phyloP scores from a whole-genome alignment of 2,113 vertebrate genomes.

The Stigmatopora argus region DNA sequence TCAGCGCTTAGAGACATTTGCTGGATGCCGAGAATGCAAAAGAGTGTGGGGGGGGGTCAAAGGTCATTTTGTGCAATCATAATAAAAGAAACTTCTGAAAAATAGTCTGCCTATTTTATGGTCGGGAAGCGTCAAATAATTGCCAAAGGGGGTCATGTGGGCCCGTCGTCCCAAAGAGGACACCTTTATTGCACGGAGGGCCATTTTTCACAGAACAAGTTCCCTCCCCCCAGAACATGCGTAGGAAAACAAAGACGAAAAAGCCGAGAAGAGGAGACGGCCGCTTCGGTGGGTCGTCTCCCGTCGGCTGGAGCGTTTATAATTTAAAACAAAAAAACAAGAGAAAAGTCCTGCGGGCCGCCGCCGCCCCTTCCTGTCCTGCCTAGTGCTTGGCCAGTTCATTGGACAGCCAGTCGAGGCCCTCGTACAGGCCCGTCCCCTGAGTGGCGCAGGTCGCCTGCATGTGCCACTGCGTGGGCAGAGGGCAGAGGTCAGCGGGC shows the following conservation, averaged over 20 bases:
- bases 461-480: constrained; percentile 72
- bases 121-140: too few relatives aligned
- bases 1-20: constrained; percentile 53
- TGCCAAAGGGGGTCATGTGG: too few relatives aligned
- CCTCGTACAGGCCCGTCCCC: constrained; percentile 83
- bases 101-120: constrained; percentile 8
- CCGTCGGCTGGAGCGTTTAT: constrained; percentile 55
- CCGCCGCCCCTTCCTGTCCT: constrained; percentile 22
- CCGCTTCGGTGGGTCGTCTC: constrained; percentile 63
- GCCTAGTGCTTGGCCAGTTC: constrained; percentile 76
- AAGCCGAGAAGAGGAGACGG: constrained; percentile 39
- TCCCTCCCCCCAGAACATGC: constrained; percentile 50
- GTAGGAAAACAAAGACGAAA: constrained; percentile 54
- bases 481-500: background rate
- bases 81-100: constrained; percentile 9
- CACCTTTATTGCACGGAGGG: constrained; percentile 47
- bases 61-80: too few relatives aligned
- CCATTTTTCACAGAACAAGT: constrained; percentile 42
- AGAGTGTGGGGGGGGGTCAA: too few relatives aligned
- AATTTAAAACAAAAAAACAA: constrained; percentile 50
- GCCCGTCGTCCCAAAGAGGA: constrained; percentile 23
- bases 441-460: constrained; percentile 85
- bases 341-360: constrained; percentile 29
- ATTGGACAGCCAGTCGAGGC: constrained; percentile 84
- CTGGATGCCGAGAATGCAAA: too few relatives aligned